Evolutionary conservation across 2,797 vertebrate genomes (phyloP), one percentile per base, ranked within the genome.

Genomic region (Channa striata): DNA sequence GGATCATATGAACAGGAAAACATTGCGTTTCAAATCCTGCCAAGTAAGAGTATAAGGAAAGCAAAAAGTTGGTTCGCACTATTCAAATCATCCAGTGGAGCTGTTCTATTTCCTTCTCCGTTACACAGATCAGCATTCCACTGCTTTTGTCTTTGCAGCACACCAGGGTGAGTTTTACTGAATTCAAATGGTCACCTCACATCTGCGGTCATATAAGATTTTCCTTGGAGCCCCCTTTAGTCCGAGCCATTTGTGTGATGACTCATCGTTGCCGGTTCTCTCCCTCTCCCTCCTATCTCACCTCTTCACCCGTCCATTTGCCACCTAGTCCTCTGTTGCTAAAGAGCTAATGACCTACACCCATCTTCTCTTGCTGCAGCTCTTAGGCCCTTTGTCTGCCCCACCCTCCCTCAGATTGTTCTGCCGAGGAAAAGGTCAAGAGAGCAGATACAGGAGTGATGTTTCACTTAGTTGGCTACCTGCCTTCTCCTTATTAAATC

Each of bases 271-370:
- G 36, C 74, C 78, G 66, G 50, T 69, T 68, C 74, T 57, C 43
- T 60, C 23, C 25, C 42, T 67, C 46, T 54, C 61, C 76, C 40
- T 75, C 89, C 77, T 82, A 77, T 91, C 86, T 74, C 37, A 78
- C 88, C 77, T 82, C 74, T 91, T 87, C 87, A 84, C 69, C 85
- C 73, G 65, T 78, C 79, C 70, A 69, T 84, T 89, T 87, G 66
- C 82, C 81, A 87, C 78, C 78, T 74, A 72, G 34, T 34, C 75
- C 84, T 74, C 66, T 63, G 54, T 60, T 58, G 62, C 80, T 78
- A 59, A 79, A 77, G 53, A 81, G 72, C 74, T 76, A 42, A 30
- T 67, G 64, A 87, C 80, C 78, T 59, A 56, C 43, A 70, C 63
- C 68, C 56, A 19, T 77, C 67, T 53, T 67, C 48, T 64, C 50